Conservation (phyloP, 2,888 invertebrate genomes). For the Chrysolina haemoptera region DNA sequence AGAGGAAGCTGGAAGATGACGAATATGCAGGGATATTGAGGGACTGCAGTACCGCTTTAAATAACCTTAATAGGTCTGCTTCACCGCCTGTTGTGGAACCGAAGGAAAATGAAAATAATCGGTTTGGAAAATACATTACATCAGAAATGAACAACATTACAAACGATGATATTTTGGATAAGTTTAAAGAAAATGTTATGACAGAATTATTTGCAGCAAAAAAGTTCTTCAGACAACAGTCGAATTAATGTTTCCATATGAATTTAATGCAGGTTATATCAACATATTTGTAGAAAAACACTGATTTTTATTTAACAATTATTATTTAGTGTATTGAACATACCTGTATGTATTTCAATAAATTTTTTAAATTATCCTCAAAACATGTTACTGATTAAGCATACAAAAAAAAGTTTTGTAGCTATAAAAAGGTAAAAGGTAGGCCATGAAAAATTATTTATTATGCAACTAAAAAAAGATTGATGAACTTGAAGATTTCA, state of each 20-base stretch:
- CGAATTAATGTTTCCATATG: neutral
- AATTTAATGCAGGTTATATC: neutral
- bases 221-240: neutral
- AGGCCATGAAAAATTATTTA: neutral
- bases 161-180: slow-evolving; percentile 1
- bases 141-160: neutral
- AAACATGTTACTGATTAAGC: neutral
- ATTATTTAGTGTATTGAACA: no score
- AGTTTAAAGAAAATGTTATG: neutral
- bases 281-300: neutral
- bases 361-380: neutral
- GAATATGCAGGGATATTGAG: neutral
- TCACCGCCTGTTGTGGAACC: neutral
- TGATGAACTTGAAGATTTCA: no score
- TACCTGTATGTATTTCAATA: neutral
- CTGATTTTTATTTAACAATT: neutral
- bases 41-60: neutral
- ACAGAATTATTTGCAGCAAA: neutral
- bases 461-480: neutral
- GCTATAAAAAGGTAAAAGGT: neutral
- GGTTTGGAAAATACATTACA: neutral
- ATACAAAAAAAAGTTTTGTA: neutral
- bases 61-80: neutral
- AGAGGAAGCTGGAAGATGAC: neutral
- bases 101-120: neutral